Evolutionary conservation across 2,888 invertebrate species (phyloP).

Genomic region (Lagria hirta): DNA sequence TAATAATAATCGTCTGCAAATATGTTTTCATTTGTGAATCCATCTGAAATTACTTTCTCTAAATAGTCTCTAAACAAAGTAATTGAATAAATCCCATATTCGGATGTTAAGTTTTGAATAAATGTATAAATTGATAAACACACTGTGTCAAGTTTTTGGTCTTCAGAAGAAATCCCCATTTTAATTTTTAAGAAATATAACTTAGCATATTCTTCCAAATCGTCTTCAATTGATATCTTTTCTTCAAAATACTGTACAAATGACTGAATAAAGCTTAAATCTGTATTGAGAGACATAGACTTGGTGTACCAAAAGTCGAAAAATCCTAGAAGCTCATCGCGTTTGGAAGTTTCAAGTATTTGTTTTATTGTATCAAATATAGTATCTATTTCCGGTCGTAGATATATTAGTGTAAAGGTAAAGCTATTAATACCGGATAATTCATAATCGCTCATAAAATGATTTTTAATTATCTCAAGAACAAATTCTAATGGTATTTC

Average conservation of each 20-base stretch:
- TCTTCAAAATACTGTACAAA: conserved; percentile 3
- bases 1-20: too few relatives aligned
- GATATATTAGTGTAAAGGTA: not conserved
- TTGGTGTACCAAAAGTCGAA: not conserved
- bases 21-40: too few relatives aligned
- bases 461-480: conserved; percentile 1
- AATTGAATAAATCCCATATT: too few relatives aligned
- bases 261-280: not conserved
- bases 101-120: too few relatives aligned
- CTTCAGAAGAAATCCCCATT: too few relatives aligned
- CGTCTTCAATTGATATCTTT: conserved; percentile 1
- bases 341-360: not conserved
- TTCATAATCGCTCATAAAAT: not conserved
- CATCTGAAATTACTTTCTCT: too few relatives aligned
- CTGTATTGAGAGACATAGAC: not conserved
- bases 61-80: too few relatives aligned
- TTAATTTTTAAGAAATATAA: conserved; percentile 6
- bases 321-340: not conserved
- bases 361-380: conserved; percentile 4
- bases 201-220: conserved; percentile 2
- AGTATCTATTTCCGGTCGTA: not conserved
- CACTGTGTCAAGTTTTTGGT: too few relatives aligned
- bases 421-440: not conserved
- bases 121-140: too few relatives aligned
- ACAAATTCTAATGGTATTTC: conserved; percentile 1